phyloP scores from a whole-genome alignment of 2,113 vertebrate species.

The Rattus norvegicus region DNA sequence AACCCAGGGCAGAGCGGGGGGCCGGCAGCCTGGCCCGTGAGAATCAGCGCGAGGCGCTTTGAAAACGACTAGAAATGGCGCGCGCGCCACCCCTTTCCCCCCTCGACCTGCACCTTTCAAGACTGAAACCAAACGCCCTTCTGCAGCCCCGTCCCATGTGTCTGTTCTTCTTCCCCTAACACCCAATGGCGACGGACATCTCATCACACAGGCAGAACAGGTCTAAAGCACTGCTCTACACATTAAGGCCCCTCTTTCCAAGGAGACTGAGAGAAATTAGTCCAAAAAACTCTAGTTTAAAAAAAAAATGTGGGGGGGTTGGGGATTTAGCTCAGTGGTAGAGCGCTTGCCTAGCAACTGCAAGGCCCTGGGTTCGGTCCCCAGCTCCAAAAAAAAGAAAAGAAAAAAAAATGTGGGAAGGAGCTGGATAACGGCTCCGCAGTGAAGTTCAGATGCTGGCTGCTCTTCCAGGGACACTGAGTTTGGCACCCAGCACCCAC shows the following conservation, averaged over 20 bases:
- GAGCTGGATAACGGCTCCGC: not conserved
- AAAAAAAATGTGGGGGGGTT: not conserved
- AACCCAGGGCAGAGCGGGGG: slow-evolving; percentile 87
- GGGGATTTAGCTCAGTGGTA: not conserved
- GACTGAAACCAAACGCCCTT: not conserved
- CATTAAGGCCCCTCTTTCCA: not conserved
- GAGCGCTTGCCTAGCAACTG: too few relatives aligned
- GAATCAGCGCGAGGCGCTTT: slow-evolving; percentile 84
- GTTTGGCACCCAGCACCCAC: not conserved
- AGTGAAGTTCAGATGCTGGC: not conserved
- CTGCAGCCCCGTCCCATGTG: not conserved
- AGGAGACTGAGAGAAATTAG: not conserved
- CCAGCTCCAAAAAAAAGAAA: not conserved
- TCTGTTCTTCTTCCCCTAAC: not conserved
- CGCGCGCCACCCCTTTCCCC: slow-evolving; percentile 86
- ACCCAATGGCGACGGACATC: not conserved
- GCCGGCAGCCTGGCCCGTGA: slow-evolving; percentile 83
- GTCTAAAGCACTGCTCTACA: not conserved
- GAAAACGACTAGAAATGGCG: slow-evolving; percentile 89
- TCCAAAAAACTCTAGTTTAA: not conserved
- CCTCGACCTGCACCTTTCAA: too few relatives aligned
- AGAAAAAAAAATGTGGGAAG: not conserved
- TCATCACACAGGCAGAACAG: not conserved
- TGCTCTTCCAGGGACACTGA: not conserved
- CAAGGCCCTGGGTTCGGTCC: too few relatives aligned